Conservation (phyloP, 2,888 invertebrate species). For the Venusia cambrica region DNA sequence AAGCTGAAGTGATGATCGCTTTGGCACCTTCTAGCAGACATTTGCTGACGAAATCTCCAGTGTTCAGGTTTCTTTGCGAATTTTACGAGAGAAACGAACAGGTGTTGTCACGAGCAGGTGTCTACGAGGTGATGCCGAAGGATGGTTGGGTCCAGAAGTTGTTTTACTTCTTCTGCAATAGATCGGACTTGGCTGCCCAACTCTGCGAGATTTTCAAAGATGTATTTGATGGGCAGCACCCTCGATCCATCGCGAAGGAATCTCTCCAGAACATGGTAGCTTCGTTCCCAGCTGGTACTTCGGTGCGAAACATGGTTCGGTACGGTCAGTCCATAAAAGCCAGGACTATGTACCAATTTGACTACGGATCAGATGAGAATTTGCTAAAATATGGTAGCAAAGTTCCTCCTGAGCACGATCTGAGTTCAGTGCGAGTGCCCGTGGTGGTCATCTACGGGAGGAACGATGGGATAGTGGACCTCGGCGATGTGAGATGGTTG, state of each 20-base stretch:
- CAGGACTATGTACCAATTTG: constrained; percentile 46
- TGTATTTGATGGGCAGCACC: constrained; percentile 36
- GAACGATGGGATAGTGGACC: constrained; percentile 81
- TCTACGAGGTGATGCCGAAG: constrained; percentile 45
- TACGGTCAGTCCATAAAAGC: constrained; percentile 49
- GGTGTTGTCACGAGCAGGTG: constrained; percentile 31
- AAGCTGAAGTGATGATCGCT: constrained; percentile 80
- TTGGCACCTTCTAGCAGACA: constrained; percentile 82
- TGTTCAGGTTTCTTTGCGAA: constrained; percentile 31
- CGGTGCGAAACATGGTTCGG: constrained; percentile 48
- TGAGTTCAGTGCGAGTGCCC: constrained; percentile 47
- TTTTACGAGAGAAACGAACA: constrained; percentile 30
- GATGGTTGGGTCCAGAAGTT: constrained; percentile 44
- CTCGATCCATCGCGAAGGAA: constrained; percentile 44
- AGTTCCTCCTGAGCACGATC: constrained; percentile 47
- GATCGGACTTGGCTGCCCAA: constrained; percentile 31
- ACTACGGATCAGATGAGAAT: constrained; percentile 51
- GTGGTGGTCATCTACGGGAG: constrained; percentile 50
- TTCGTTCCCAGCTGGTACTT: constrained; percentile 55
- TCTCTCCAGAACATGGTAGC: constrained; percentile 36
- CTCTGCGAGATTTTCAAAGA: constrained; percentile 43
- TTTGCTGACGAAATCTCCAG: constrained; percentile 57
- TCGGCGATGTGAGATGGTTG: constrained; percentile 77
- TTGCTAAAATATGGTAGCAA: constrained; percentile 43
- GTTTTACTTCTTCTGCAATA: constrained; percentile 44